Evolutionary conservation across 2,888 invertebrate genomes (phyloP).

Genomic region (Automeris io): DNA sequence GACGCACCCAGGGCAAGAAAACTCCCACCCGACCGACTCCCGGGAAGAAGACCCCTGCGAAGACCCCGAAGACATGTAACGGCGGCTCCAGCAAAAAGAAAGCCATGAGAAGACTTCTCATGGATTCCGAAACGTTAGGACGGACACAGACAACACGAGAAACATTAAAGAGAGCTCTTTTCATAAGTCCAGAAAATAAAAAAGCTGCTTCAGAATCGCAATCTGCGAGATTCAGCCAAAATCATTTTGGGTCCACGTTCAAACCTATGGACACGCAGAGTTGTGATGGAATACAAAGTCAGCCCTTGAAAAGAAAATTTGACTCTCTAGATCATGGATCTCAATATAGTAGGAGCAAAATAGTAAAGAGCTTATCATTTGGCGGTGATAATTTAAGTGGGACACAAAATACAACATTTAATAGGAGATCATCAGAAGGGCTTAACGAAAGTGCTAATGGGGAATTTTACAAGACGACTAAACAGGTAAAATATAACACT

Average conservation of each 20-base stretch:
- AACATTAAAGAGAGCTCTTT: conserved; percentile 81
- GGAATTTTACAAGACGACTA: conserved; percentile 79
- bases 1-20: conserved; percentile 68
- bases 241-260: conserved; percentile 80
- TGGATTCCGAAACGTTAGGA: conserved; percentile 55
- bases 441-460: conserved; percentile 40
- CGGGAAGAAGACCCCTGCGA: conserved; percentile 76
- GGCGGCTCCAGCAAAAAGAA: conserved; percentile 80
- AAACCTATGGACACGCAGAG: conserved; percentile 47
- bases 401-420: conserved; percentile 34
- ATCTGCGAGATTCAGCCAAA: conserved; percentile 79
- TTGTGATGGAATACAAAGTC: conserved; percentile 43
- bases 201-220: conserved; percentile 53
- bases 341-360: conserved; percentile 57
- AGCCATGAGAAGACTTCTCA: conserved; percentile 59
- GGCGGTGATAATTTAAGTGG: conserved; percentile 56
- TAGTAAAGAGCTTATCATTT: conserved; percentile 78
- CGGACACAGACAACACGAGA: conserved; percentile 68
- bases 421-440: conserved; percentile 58
- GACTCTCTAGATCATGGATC: conserved; percentile 55
- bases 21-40: conserved; percentile 60
- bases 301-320: conserved; percentile 66
- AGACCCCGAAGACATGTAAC: conserved; percentile 73
- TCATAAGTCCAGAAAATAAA: conserved; percentile 81
- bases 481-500: conserved; percentile 69